Evolutionary conservation across 2,888 invertebrate genomes (phyloP).

Genomic region (Cephus sareptanus): DNA sequence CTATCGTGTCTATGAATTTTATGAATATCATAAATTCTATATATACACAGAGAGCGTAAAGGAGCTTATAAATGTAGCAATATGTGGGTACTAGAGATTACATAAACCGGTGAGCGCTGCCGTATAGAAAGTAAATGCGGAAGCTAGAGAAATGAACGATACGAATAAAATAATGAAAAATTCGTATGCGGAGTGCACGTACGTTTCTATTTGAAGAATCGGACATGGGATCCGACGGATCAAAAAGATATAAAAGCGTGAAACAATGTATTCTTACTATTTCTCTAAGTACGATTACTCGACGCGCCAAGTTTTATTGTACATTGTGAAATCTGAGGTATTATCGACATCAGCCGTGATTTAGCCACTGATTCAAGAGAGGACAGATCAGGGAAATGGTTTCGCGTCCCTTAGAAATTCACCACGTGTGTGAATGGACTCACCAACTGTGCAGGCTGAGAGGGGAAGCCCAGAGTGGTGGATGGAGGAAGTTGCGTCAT

Average conservation of each 20-base stretch:
- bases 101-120: neutral
- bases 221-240: neutral
- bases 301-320: neutral
- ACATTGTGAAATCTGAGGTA: neutral
- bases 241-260: neutral
- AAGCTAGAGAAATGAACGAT: neutral
- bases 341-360: neutral
- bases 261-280: neutral
- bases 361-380: neutral
- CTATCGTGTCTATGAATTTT: neutral
- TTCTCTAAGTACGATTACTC: neutral
- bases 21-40: neutral
- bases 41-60: neutral
- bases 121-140: neutral
- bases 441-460: constrained; percentile 59
- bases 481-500: constrained; percentile 64
- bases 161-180: neutral
- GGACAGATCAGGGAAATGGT: neutral
- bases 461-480: constrained; percentile 55
- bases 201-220: neutral
- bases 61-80: neutral
- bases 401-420: neutral
- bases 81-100: neutral
- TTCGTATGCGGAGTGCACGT: neutral
- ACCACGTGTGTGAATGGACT: constrained; percentile 38